A percentile compares a stretch with the other conserved stretches of the same genome.
Conservation (phyloP, 2,888 invertebrate genomes). For the Drosophila prostipennis region DNA sequence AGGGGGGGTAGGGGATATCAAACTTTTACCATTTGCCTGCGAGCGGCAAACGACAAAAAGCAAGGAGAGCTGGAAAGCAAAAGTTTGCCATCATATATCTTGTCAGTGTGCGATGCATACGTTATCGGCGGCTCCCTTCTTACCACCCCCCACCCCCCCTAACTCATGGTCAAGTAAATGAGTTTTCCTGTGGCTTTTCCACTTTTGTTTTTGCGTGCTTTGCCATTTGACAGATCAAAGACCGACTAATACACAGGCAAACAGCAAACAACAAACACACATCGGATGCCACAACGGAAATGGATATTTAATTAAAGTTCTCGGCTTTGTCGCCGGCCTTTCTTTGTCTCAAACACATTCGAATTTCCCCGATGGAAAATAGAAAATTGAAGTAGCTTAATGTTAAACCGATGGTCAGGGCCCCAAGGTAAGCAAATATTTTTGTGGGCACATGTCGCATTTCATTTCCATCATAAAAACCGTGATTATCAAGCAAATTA, state of each 20-base stretch:
- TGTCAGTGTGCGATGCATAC: conserved; percentile 62
- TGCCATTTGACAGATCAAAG: conserved; percentile 63
- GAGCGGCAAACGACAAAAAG: conserved; percentile 57
- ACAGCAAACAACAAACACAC: conserved; percentile 8
- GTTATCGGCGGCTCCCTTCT: conserved; percentile 48
- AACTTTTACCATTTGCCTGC: conserved; percentile 74
- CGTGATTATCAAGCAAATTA: no score
- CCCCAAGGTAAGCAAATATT: conserved; percentile 3
- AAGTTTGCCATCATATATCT: conserved; percentile 60
- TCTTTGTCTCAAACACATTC: conserved; percentile 12
- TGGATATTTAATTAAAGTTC: conserved; percentile 76
- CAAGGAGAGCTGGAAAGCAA: conserved; percentile 62
- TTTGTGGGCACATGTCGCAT: no score
- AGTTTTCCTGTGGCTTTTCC: conserved; percentile 65
- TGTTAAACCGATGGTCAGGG: conserved; percentile 12
- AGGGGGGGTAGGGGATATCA: conserved; percentile 13
- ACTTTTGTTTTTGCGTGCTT: conserved; percentile 46
- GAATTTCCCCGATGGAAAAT: conserved; percentile 5
- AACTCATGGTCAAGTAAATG: conserved; percentile 66
- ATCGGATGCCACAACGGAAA: conserved; percentile 59
- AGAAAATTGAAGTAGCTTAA: conserved; percentile 43
- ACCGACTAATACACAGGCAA: conserved; percentile 33
- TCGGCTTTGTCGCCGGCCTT: conserved; percentile 40
- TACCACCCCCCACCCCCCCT: background rate
- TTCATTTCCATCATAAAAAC: no score